A percentile compares a stretch with the other conserved stretches of the same genome.
phyloP scores from a whole-genome alignment of 2,797 vertebrate species.

The Chaetophractus vellerosus region DNA sequence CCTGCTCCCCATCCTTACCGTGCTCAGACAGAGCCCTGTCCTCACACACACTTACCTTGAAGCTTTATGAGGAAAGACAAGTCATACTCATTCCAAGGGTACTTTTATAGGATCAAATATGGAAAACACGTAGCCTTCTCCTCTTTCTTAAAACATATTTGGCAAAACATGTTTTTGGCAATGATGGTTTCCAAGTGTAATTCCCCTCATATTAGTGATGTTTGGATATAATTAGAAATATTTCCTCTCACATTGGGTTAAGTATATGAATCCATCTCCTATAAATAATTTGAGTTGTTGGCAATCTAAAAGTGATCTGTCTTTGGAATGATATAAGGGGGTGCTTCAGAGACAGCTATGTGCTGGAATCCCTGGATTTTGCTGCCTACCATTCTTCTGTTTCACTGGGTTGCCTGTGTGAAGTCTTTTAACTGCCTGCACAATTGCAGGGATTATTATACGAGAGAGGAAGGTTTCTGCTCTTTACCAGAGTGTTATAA shows the following conservation, averaged over 20 bases:
- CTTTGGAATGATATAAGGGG: slow-evolving; percentile 84
- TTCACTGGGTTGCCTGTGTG: slow-evolving; percentile 42
- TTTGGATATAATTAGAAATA: slow-evolving; percentile 92
- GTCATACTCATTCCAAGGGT: slow-evolving; percentile 81
- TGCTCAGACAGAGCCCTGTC: slow-evolving; percentile 75
- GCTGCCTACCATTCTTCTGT: slow-evolving; percentile 73
- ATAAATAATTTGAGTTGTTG: slow-evolving; percentile 90
- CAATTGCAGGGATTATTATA: slow-evolving; percentile 35
- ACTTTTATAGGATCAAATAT: slow-evolving; percentile 90
- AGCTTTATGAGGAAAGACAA: slow-evolving; percentile 86
- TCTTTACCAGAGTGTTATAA: not conserved
- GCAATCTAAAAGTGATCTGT: slow-evolving; percentile 78
- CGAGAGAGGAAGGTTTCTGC: slow-evolving; percentile 25
- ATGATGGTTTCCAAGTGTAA: slow-evolving; percentile 88
- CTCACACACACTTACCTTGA: slow-evolving; percentile 89
- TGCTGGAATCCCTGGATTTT: slow-evolving; percentile 75
- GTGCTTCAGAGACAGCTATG: slow-evolving; percentile 76
- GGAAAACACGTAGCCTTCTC: slow-evolving; percentile 87
- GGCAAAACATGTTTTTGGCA: slow-evolving; percentile 91
- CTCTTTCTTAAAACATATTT: slow-evolving; percentile 90
- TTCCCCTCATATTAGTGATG: slow-evolving; percentile 90
- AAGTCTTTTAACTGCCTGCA: slow-evolving; percentile 53
- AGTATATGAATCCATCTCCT: slow-evolving; percentile 91
- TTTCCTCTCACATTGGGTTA: slow-evolving; percentile 88
- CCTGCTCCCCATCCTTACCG: slow-evolving; percentile 72